Conservation (phyloP, 1,140 invertebrate genomes). For the Anoplophora glabripennis region DNA sequence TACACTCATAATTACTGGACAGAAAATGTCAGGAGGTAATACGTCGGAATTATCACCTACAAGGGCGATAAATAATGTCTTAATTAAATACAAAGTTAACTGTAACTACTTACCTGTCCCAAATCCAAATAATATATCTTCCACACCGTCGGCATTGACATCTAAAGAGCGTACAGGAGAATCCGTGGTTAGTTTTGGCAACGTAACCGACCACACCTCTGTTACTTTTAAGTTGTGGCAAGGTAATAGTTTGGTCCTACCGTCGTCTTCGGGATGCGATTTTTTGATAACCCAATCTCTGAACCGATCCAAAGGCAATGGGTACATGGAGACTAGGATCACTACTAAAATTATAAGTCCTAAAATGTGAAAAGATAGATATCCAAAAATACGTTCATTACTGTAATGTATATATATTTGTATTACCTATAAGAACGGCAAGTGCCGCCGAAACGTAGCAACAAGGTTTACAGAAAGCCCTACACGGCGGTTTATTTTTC, state of each 20-base stretch:
- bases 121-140: conserved; percentile 78
- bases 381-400: too few species aligned
- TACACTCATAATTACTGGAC: conserved; percentile 64
- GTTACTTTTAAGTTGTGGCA: conserved; percentile 67
- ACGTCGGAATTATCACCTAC: conserved; percentile 40
- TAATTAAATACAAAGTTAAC: not conserved
- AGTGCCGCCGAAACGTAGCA: conserved; percentile 62
- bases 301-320: conserved; percentile 58
- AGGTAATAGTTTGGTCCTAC: conserved; percentile 53
- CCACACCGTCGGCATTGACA: conserved; percentile 69
- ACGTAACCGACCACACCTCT: conserved; percentile 68
- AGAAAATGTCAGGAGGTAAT: conserved; percentile 50
- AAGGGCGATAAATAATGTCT: not conserved
- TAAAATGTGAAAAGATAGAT: conserved; percentile 35
- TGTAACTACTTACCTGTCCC: conserved; percentile 66
- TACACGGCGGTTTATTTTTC: conserved; percentile 54
- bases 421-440: conserved; percentile 53
- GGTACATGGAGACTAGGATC: conserved; percentile 65
- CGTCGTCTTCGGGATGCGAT: conserved; percentile 29
- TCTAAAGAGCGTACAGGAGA: conserved; percentile 70
- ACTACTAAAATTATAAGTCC: conserved; percentile 62
- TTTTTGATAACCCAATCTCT: conserved; percentile 55
- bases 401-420: too few species aligned
- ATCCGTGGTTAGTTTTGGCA: conserved; percentile 75
- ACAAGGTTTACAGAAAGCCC: conserved; percentile 58